Evolutionary conservation across 2,797 vertebrate genomes (phyloP).

Genomic region (Typhlichthys eigenmanni): DNA sequence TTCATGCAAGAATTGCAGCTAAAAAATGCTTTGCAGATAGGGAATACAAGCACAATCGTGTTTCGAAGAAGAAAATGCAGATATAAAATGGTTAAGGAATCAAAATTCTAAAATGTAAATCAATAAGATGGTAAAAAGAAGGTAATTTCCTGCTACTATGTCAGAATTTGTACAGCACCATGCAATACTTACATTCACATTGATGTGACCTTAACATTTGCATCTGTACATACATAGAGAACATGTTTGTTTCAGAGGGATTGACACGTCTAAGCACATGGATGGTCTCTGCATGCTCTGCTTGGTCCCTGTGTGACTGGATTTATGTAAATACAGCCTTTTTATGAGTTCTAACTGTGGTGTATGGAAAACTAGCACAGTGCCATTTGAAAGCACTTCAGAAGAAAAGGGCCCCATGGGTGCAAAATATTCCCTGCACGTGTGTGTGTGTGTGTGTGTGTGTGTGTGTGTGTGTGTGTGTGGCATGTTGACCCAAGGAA

Average conservation of each 20-base stretch:
- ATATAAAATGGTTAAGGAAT: too few species aligned
- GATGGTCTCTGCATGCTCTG: slow-evolving; percentile 52
- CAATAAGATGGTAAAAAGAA: too few species aligned
- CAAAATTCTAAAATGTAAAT: too few species aligned
- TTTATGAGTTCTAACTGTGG: slow-evolving; percentile 74
- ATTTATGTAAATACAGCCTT: slow-evolving; percentile 73
- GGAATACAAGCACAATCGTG: too few species aligned
- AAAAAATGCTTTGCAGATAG: too few species aligned
- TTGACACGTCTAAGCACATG: slow-evolving; percentile 50
- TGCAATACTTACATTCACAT: too few species aligned
- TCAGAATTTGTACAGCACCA: too few species aligned
- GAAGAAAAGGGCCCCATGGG: slow-evolving; percentile 62
- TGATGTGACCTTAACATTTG: background rate
- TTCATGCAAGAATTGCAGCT: too few species aligned
- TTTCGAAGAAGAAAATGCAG: too few species aligned
- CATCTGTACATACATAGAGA: background rate
- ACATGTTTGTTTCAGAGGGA: slow-evolving; percentile 15
- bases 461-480: slow-evolving; percentile 31
- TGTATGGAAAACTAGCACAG: slow-evolving; percentile 69
- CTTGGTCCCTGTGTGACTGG: slow-evolving; percentile 56
- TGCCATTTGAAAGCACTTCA: slow-evolving; percentile 70
- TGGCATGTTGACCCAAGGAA: slow-evolving; percentile 66
- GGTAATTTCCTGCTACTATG: too few species aligned
- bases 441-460: slow-evolving; percentile 17
- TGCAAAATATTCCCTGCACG: slow-evolving; percentile 44